Base-by-base conservation (phyloP, 2,888 invertebrate species). In the Ormyrus nitidulus region DNA sequence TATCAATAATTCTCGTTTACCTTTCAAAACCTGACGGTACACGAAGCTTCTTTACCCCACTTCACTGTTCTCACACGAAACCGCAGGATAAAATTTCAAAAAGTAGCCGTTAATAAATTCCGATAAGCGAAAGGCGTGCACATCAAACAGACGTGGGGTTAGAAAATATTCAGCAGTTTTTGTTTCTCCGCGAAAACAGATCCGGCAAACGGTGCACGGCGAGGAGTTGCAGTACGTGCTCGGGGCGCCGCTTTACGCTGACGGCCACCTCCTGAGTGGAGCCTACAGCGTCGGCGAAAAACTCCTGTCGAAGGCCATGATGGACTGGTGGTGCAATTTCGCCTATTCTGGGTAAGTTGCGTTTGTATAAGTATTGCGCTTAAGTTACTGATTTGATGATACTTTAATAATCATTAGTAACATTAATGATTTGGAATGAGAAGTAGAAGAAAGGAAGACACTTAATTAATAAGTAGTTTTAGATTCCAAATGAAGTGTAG, bases 281-380 rank as follows among this genome's bases (percentile, higher is more conserved):
- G 94, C 94, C 86, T 97, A 95, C 91, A 95, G 95, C 58, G 93
- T 93, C 80, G 93, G 94, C 79, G 98, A 98, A 91, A 94, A 93
- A 86, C 92, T 95, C 68, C 93, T 98, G 80, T 96, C 97, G 69
- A 96, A 97, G 91, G 94, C 95, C 51, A 93, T 97, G 85, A 97
- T 98, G 96, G 94, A 95, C 83, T 94, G 96, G 90, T 97, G 97
- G 95, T 95, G 95, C 81, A 97, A 97, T 91, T 98, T 98, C 87
- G 97, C 96, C 3, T 95, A 96, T 91, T 94, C 95, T 77, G 97
- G 97, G 97, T 97, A 91, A 81, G 78, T 59, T 13, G 19, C 0
- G 5, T 9, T 8, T 34, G 34, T 34, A 34, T 4, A 34, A 34
- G 34, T 34, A 34, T 34, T 34, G 34, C 34, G 2, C 34, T 34